Base-by-base conservation (phyloP, 92 coral and sea anemone genomes). In the Palythoa caribaeorum region DNA sequence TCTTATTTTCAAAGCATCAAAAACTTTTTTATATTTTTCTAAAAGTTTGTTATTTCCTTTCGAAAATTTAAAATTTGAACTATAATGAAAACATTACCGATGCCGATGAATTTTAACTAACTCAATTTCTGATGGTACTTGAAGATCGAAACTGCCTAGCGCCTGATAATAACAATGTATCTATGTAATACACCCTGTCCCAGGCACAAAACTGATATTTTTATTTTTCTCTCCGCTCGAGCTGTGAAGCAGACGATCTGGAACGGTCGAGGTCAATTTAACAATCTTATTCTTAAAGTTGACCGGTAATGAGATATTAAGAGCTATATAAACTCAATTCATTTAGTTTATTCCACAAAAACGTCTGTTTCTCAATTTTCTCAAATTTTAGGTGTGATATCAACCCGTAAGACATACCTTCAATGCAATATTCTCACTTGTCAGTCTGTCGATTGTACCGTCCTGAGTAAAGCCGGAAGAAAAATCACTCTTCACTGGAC, bases 391-490 rank as follows among this genome's bases (percentile, higher is more conserved):
- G n/a, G 40, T 44, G 9, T 79, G 6, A 19, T 15, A n/a, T 44
- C 19, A n/a, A 65, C 39, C 2, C 2, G 35, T 35, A 21, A 81
- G 19, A 66, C 86, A 13, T 81, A 81, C 86, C 86, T 66, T 81
- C 60, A 81, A 48, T 20, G 76, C 75, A 21, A 8, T 81, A 51
- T 65, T 65, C 21, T 81, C 86, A 69, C 74, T 81, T n/a, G 47
- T 48, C 3, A 81, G 73, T 66, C 62, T 81, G 28, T 66, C 86
- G 60, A 81, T 44, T 16, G 71, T 50, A 50, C 44, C 85, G 55
- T 63, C 85, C 47, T 44, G 85, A 17, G 16, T 11, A 13, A 63
- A 39, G 66, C 66, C 19, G 62, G 35, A 13, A 66, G 76, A 68
- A 14, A 60, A 6, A 6, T 81, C 86, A 50, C 48, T 50, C 28